Base-by-base conservation (phyloP, 64 coral and sea anemone species). In the Dendronephthya gigantea region DNA sequence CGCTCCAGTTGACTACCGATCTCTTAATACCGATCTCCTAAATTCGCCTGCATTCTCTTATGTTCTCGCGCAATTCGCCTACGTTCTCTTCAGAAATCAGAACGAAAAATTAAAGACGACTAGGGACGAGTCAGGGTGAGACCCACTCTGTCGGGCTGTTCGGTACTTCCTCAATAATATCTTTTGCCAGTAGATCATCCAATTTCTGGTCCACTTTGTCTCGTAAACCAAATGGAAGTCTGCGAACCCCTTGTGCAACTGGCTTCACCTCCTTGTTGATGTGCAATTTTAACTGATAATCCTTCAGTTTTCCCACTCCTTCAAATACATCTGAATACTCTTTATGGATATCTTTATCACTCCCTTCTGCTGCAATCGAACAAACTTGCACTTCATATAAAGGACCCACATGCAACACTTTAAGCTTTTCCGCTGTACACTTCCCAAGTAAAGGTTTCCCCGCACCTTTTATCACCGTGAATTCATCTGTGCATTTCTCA, bases 91-190 rank as follows among this genome's bases (percentile, higher is more conserved):
- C n/a, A n/a, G n/a, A n/a, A n/a, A n/a, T n/a, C n/a, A n/a, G n/a
- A n/a, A n/a, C n/a, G n/a, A n/a, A n/a, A n/a, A n/a, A n/a, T n/a
- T n/a, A n/a, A n/a, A n/a, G n/a, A n/a, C n/a, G n/a, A n/a, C n/a
- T n/a, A n/a, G n/a, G n/a, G n/a, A n/a, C n/a, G n/a, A n/a, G n/a
- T n/a, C n/a, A 29, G 17, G 85, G 85, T 35, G 84, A 86, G 15
- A 86, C 85, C 29, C 85, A 89, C 52, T 76, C 48, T 89, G 81
- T 89, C 11, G 88, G 88, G 39, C 48, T 86, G 49, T 83, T 48
- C 40, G 88, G 88, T 89, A 92, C 35, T 83, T 92, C 86, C 75
- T 92, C 86, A 55, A 92, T 92, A 39, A 92, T 92, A 22, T 62
- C 86, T 48, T 65, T 87, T 31, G 9, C 90, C 69, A 84, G 55